Evolutionary conservation across 2,888 invertebrate species (phyloP).

Genomic region (Pheosia gnoma): DNA sequence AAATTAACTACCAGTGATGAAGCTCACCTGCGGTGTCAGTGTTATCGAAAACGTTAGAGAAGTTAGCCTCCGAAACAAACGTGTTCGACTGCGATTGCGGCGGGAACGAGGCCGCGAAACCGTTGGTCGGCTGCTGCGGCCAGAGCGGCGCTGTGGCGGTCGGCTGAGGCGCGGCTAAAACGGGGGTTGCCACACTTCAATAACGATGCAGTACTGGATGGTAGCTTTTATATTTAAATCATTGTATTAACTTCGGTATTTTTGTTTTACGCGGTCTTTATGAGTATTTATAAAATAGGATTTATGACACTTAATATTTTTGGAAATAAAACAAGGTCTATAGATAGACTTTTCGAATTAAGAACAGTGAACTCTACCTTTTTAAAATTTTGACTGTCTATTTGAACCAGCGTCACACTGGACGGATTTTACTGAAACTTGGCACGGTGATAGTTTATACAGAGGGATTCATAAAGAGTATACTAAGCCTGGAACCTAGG

Average conservation of each 20-base stretch:
- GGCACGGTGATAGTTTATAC: no score
- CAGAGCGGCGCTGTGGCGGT: slow-evolving; percentile 37
- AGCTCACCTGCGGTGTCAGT: slow-evolving; percentile 87
- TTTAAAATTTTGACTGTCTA: no score
- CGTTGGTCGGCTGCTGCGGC: slow-evolving; percentile 52
- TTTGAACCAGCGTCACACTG: no score
- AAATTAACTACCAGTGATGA: slow-evolving; percentile 42
- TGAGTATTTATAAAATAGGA: no score
- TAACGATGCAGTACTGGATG: slow-evolving; percentile 26
- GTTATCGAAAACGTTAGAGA: slow-evolving; percentile 94
- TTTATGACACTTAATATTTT: no score
- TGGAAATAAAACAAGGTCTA: no score
- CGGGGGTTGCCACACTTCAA: slow-evolving; percentile 28
- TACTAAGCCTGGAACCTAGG: no score
- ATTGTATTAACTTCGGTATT: background rate
- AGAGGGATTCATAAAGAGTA: no score
- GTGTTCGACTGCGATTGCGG: slow-evolving; percentile 65
- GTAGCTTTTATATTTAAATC: background rate
- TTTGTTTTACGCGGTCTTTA: no score
- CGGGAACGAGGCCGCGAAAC: slow-evolving; percentile 58
- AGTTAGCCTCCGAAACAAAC: slow-evolving; percentile 94
- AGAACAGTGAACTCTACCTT: no score
- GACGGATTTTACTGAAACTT: no score
- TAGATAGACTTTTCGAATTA: no score
- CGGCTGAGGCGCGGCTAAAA: slow-evolving; percentile 43